Base-by-base conservation (phyloP, 2,797 vertebrate species). In the Pygocentrus nattereri region DNA sequence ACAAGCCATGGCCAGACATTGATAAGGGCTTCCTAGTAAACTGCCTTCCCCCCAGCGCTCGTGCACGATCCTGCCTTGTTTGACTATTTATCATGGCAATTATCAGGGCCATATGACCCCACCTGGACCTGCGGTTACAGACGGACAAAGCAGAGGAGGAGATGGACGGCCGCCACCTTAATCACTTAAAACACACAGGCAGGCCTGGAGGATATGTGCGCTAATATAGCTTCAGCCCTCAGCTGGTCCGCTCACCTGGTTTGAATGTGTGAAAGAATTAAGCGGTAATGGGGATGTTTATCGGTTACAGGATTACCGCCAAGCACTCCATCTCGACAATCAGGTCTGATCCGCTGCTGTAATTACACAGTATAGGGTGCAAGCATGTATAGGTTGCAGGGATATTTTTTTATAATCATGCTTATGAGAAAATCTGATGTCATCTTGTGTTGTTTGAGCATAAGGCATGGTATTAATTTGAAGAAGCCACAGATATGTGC, bases 231-330 rank as follows among this genome's bases (percentile, higher is more conserved):
- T 38, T 84, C 41, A 59, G 54, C n/a, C 12, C 30, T 27, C 50
- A 21, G 80, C 77, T 84, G 69, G 44, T 58, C 82, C 72, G 27
- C 62, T 59, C 41, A 50, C 50, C 77, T 59, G 59, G 74, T 50
- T 49, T 70, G 58, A 79, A 75, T 79, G 75, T 41, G 50, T 47
- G 62, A 47, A 76, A 69, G 62, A 84, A 85, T 85, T 85, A 85
- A 78, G 71, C 58, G 64, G 31, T 87, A 87, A 87, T 87, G n/a
- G 80, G 61, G 64, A 67, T 85, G 86, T 87, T 87, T 85, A 87
- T 83, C 77, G 56, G 74, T 50, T 50, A 21, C 82, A 75, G 56
- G 71, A 83, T 83, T 79, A 79, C 54, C 23, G 27, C 70, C 76
- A 25, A 82, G 62, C 58, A 68, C 80, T 75, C 71, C 82, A 76